A percentile compares a stretch with the other conserved stretches of the same genome.
phyloP scores from a whole-genome alignment of 2,113 vertebrate species.

The Falco punctatus region DNA sequence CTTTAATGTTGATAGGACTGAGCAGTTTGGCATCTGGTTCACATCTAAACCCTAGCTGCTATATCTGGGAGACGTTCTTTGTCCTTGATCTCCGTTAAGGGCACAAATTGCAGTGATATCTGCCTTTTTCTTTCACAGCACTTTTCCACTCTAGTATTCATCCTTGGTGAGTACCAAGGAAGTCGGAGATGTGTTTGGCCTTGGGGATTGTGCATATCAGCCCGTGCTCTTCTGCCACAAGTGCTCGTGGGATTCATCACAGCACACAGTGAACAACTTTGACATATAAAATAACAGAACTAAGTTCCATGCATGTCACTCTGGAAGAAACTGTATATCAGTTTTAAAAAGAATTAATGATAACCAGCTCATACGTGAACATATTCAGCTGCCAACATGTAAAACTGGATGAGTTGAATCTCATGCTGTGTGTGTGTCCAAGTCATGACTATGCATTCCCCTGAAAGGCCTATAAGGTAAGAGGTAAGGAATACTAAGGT shows the following conservation, averaged over 20 bases:
- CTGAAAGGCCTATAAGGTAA: neutral
- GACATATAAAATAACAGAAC: neutral
- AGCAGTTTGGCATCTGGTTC: neutral
- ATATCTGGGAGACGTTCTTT: neutral
- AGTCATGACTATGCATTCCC: neutral
- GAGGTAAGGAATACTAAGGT: neutral
- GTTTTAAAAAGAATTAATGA: neutral
- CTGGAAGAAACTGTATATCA: neutral
- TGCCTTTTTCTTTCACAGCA: neutral
- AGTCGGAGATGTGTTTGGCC: neutral
- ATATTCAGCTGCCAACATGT: fast-evolving
- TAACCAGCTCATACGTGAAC: neutral
- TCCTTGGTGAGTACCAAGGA: neutral
- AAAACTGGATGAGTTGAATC: neutral
- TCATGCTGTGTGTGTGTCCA: neutral
- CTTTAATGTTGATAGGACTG: neutral
- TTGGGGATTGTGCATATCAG: neutral
- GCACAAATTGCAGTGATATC: neutral
- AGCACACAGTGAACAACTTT: neutral
- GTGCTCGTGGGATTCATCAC: neutral
- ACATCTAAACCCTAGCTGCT: neutral
- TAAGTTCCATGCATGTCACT: no score
- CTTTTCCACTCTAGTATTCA: neutral
- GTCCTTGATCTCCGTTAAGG: neutral
- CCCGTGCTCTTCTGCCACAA: fast-evolving